Evolutionary conservation across 2,888 invertebrate genomes (phyloP), one percentile per base, ranked within the genome.

Genomic region (Brenthis daphne): DNA sequence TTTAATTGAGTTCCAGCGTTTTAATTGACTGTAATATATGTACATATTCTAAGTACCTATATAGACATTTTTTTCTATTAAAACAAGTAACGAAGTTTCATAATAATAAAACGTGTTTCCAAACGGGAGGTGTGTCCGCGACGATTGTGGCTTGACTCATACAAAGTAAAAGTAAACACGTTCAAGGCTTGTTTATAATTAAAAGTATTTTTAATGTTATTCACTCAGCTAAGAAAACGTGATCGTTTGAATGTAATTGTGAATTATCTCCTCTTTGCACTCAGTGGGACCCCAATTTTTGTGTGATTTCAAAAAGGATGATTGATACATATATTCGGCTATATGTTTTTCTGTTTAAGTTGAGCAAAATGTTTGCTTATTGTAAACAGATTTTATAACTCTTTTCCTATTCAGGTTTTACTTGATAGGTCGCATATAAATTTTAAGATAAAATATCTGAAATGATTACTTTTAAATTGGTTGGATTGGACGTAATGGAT

Each of bases 121-220:
- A 78, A 77, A 79, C 78, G 77, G 79, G 79, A 77, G 83, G 83
- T 78, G 83, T 83, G 83, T 80, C 82, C 64, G 55, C 66, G 69
- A 68, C 67, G 37, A 11, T 74, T 76, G 73, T 74, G 65, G 51
- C 53, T 63, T 53, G 63, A 54, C 53, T 54, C 63, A 54, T 54
- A 63, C 63, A 54, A 63, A 72, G 65, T 72, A 69, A 66, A 73
- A 60, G 77, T 77, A 76, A 78, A 80, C 77, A 79, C 48, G 47
- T 71, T 74, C 77, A 80, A 80, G 78, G 75, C 77, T 72, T 67
- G 50, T 65, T 61, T 67, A 65, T 68, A 33, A 58, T 55, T 66
- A 66, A 56, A 60, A 47, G 55, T 58, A 64, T 68, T 67, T 70
- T 65, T 56, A 51, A 68, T 57, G 24, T 63, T 63, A 57, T 67